Evolutionary conservation across 2,113 vertebrate genomes (phyloP).

Genomic region (Tenebrosternarchus preto): DNA sequence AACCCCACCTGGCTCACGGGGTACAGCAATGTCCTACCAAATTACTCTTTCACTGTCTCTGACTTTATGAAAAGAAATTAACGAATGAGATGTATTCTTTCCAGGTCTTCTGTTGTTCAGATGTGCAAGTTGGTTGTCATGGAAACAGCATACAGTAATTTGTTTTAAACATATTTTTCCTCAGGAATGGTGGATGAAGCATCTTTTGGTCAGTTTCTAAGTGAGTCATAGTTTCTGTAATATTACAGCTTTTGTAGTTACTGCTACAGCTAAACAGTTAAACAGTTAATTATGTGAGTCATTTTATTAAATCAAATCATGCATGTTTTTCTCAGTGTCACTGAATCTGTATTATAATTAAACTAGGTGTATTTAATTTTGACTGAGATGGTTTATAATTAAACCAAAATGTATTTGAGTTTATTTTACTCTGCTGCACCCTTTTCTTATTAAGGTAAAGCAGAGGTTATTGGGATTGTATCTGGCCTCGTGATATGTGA

Average conservation of each 20-base stretch:
- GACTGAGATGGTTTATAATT: neutral
- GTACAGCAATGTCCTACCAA: neutral
- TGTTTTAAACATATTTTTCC: neutral
- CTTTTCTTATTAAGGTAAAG: neutral
- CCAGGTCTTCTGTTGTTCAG: neutral
- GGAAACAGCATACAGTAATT: neutral
- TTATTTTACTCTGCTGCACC: neutral
- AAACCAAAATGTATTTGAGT: neutral
- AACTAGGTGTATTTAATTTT: neutral
- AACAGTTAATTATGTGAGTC: neutral
- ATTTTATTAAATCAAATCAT: neutral
- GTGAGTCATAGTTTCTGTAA: constrained; percentile 24
- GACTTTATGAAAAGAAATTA: neutral
- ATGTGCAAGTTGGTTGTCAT: neutral
- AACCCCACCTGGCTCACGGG: neutral
- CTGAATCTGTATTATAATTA: neutral
- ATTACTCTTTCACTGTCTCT: neutral
- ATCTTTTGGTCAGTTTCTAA: fast-evolving
- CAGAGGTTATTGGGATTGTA: no score
- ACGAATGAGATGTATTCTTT: neutral
- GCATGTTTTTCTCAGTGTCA: no score
- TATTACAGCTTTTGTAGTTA: constrained; percentile 9
- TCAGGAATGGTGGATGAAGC: neutral
- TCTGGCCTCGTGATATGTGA: no score
- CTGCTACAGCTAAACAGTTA: neutral